Evolutionary conservation across 2,797 vertebrate species (phyloP), one percentile per base, ranked within the genome.

Genomic region (Microhierax caerulescens): DNA sequence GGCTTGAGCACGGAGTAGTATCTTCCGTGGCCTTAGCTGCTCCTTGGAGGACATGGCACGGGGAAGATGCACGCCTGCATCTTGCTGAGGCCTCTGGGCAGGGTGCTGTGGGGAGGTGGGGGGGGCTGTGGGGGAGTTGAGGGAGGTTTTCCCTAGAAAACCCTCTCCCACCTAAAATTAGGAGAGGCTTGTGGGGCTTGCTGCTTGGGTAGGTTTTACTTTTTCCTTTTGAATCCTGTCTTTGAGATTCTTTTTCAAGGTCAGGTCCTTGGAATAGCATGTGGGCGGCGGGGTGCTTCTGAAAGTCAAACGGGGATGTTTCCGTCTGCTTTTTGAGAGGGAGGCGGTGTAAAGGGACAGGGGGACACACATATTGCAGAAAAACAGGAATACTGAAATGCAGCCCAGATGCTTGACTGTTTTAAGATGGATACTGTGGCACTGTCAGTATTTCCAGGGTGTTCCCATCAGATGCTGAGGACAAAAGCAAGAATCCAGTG

Each of bases 401-500:
- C 53, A 28, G 88, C 9, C 34, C 82, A 12, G 19, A 11, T 2
- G 50, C 57, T 65, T 24, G 76, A 6, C 27, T 39, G 59, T 24
- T 76, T 68, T 88, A 91, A 92, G 84, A 79, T 88, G 88, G 91
- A 75, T 82, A 24, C 77, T 69, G 77, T 57, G 92, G 70, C 11
- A 39, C 54, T 84, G 47, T 11, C n/a, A 28, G 25, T 41, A 80
- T 93, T 94, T 89, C 92, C 30, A 32, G 82, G 85, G 56, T 53
- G 69, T 86, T 91, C 51, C 64, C 51, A 15, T 65, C 85, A 50
- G 82, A 89, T 59, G 67, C 88, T 79, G 70, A 92, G 95, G 89
- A 96, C 89, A 97, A 95, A 91, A 95, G 90, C 83, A 86, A 73
- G 94, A 95, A 90, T 95, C 78, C 53, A 16, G 57, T 67, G 92